Base-by-base conservation (phyloP, 1,140 invertebrate species). In the Cotesia glomerata region DNA sequence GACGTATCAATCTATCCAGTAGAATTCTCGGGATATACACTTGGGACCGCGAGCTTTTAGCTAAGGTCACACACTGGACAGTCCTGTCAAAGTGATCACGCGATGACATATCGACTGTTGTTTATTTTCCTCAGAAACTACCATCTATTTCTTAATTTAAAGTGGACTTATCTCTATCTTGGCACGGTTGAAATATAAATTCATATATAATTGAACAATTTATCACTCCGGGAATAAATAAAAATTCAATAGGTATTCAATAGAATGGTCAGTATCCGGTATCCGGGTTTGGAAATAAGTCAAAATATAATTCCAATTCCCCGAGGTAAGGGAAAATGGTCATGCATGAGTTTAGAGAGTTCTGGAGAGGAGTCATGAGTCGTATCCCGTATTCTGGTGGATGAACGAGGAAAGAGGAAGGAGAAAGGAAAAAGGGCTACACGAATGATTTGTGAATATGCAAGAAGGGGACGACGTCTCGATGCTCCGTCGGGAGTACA, bases 391-490 rank as follows among this genome's bases (percentile, higher is more conserved):
- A 45, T 45, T 45, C 39, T 45, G 39, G 11, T 45, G 11, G 75
- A 76, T 26, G 26, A 26, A 26, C 26, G 26, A 26, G 26, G 18
- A 26, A 26, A 26, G 18, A 26, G 18, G 18, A 26, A 26, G 18
- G 2, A 26, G 18, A 2, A 26, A 26, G 26, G 56, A 73, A 72
- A 78, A 79, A 80, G 79, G 77, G 76, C 76, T 75, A 74, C 65
- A 67, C 79, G 81, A 82, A 86, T 86, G 84, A 86, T 86, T 86
- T 85, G 84, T 86, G 84, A 85, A 85, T 85, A 86, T 86, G 84
- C 84, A 85, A 86, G 82, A 79, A 83, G 80, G 83, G 84, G 80
- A 81, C 80, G 80, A 80, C 83, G 79, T 77, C 81, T 82, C 63
- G 63, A 58, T 45, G 49, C 70, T 66, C 62, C 70, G 61, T 66